Percentiles rank a stretch among this genome's conserved stretches.
Conservation (phyloP, 1,140 invertebrate species). For the Heliconius congener region DNA sequence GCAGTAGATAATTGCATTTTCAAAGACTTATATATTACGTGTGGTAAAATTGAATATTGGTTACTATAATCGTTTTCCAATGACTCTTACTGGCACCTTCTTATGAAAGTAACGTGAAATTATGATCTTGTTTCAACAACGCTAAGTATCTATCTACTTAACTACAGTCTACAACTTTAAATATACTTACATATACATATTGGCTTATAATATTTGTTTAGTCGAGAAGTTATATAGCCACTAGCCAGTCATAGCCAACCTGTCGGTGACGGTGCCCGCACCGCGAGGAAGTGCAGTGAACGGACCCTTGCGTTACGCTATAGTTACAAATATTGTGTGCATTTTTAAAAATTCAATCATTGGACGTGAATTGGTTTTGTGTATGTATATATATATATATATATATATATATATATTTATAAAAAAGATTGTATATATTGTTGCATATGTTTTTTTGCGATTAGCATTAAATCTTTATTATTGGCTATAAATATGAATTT, state of each 20-base stretch:
- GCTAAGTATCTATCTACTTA: not conserved
- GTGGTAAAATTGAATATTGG: conserved; percentile 6
- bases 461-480: too few species aligned
- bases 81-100: conserved; percentile 1
- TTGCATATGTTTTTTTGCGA: too few species aligned
- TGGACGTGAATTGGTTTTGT: not conserved
- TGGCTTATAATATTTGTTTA: conserved; percentile 20
- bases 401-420: too few species aligned
- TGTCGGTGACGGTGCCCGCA: conserved; percentile 41
- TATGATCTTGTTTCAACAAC: conserved; percentile 1
- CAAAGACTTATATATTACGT: conserved; percentile 28
- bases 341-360: conserved; percentile 19
- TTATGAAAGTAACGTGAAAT: conserved; percentile 9
- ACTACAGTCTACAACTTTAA: not conserved
- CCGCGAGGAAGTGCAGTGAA: conserved; percentile 67
- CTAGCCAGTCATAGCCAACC: conserved; percentile 49
- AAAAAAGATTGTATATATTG: not conserved
- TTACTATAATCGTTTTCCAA: conserved; percentile 3
- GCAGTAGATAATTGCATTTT: too few species aligned
- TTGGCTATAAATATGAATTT: too few species aligned
- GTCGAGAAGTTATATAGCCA: not conserved
- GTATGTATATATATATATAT: not conserved
- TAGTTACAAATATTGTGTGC: conserved; percentile 41
- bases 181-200: not conserved
- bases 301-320: conserved; percentile 35